Percentiles rank a stretch among this genome's conserved stretches.
phyloP scores from a whole-genome alignment of 2,113 vertebrate species.

The Apus apus region DNA sequence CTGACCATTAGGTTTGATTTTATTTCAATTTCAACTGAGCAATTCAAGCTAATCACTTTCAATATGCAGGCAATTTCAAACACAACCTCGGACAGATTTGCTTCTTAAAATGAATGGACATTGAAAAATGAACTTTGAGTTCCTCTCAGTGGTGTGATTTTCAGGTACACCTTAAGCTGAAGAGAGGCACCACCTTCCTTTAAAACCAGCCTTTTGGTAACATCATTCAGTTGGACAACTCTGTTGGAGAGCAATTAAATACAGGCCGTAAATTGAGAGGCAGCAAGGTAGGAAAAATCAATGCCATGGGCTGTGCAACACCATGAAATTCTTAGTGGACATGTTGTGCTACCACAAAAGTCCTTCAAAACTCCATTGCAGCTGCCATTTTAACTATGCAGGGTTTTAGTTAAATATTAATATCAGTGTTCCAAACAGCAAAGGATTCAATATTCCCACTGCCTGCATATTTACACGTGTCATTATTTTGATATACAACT shows the following conservation, averaged over 20 bases:
- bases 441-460: neutral
- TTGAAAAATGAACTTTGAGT: neutral
- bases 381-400: neutral
- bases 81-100: neutral
- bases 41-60: accelerated
- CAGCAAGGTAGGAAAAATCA: neutral
- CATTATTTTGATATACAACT: neutral
- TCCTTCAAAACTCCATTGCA: accelerated
- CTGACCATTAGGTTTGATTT: neutral
- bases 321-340: accelerated
- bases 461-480: no score
- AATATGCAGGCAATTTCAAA: neutral
- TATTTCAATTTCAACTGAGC: accelerated
- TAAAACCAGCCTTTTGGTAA: neutral
- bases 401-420: neutral
- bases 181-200: neutral
- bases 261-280: neutral
- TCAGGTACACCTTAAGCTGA: accelerated
- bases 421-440: neutral
- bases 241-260: neutral
- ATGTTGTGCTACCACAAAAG: accelerated
- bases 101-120: neutral
- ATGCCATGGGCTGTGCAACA: neutral
- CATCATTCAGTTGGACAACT: neutral
- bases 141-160: neutral